A percentile compares a stretch with the other conserved stretches of the same genome.
phyloP scores from a whole-genome alignment of 1,140 invertebrate species.

The Diploscapter pachys region DNA sequence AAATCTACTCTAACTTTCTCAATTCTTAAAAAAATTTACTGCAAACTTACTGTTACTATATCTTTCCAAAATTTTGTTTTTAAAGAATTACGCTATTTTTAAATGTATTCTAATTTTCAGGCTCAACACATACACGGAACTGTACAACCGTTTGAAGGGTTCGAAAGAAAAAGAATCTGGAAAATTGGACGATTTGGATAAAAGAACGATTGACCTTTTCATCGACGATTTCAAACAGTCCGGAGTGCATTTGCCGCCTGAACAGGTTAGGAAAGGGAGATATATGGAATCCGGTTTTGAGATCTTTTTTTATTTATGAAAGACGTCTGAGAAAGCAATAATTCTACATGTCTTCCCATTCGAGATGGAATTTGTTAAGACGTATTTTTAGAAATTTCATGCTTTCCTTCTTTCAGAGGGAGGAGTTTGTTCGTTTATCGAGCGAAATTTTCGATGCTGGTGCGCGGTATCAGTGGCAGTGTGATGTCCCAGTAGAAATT shows the following conservation, averaged over 20 bases:
- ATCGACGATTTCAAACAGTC: conserved; percentile 38
- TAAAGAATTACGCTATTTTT: too few relatives aligned
- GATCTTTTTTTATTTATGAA: too few relatives aligned
- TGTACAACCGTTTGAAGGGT: conserved; percentile 37
- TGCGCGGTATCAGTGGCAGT: conserved; percentile 21
- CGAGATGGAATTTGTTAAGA: background rate
- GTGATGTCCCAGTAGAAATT: conserved; percentile 23
- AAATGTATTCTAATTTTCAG: background rate
- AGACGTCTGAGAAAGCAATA: too few relatives aligned
- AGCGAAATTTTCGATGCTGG: conserved; percentile 35
- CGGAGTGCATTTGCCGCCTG: conserved; percentile 36
- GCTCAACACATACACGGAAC: conserved; percentile 33
- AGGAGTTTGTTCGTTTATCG: conserved; percentile 34
- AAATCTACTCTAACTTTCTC: too few relatives aligned
- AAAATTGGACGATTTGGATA: conserved; percentile 35
- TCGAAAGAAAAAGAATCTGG: conserved; percentile 29
- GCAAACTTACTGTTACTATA: too few relatives aligned
- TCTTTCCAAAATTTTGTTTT: too few relatives aligned
- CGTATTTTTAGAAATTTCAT: too few relatives aligned
- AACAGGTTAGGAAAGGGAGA: conserved; percentile 10
- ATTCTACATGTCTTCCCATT: background rate
- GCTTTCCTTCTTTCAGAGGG: conserved; percentile 24
- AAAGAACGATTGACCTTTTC: conserved; percentile 33
- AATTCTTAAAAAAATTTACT: too few relatives aligned
- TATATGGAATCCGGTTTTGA: too few relatives aligned